Evolutionary conservation across 2,113 vertebrate genomes (phyloP).

Genomic region (Solea solea): DNA sequence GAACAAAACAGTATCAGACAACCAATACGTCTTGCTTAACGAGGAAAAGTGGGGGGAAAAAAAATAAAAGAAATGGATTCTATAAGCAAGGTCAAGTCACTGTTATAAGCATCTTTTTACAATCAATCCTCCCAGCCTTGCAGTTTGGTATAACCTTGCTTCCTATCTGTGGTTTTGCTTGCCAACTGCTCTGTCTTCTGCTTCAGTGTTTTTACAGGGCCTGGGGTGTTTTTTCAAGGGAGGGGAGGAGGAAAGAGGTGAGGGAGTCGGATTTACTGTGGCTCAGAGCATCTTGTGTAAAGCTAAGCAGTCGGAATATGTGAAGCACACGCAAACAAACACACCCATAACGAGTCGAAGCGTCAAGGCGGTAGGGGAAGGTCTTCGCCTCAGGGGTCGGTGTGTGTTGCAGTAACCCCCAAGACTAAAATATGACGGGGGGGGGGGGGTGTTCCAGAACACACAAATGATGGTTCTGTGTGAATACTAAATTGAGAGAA

Average conservation of each 20-base stretch:
- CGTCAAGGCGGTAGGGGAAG: conserved; percentile 55
- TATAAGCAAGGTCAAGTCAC: conserved; percentile 65
- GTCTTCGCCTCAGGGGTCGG: conserved; percentile 50
- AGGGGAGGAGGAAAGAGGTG: conserved; percentile 23
- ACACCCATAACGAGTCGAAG: conserved; percentile 30
- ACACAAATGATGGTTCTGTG: background rate
- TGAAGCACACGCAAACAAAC: conserved; percentile 24
- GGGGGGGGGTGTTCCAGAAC: no score
- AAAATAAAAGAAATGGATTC: conserved; percentile 30
- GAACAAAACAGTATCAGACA: conserved; percentile 46
- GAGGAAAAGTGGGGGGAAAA: conserved; percentile 30
- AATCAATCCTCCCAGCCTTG: conserved; percentile 58
- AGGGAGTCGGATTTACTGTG: conserved; percentile 50
- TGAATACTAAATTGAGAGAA: conserved; percentile 32
- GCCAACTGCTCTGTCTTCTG: conserved; percentile 55
- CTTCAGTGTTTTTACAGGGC: conserved; percentile 56
- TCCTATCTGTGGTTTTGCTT: conserved; percentile 38
- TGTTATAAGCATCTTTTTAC: conserved; percentile 62
- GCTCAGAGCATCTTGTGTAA: conserved; percentile 66
- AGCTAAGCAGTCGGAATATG: conserved; percentile 56
- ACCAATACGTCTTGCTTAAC: conserved; percentile 57
- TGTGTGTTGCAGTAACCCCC: conserved; percentile 55
- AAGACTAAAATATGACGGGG: conserved; percentile 32
- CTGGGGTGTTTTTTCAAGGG: conserved; percentile 54
- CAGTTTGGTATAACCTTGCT: conserved; percentile 57